Evolutionary conservation across 2,113 vertebrate genomes (phyloP).

Genomic region (Sceloporus tristichus): DNA sequence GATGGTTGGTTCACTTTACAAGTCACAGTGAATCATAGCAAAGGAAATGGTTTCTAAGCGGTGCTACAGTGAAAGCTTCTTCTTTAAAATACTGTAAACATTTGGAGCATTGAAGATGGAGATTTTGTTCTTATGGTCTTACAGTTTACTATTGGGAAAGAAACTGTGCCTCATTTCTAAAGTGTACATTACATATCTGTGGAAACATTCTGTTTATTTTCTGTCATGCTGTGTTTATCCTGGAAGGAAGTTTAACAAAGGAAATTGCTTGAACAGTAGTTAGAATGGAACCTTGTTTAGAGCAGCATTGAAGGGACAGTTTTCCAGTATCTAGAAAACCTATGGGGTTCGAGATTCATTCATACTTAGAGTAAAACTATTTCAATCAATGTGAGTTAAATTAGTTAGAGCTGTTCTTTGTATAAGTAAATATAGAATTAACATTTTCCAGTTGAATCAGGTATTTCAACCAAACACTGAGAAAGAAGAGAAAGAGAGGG

Average conservation of each 20-base stretch:
- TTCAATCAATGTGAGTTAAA: no score
- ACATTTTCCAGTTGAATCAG: not conserved
- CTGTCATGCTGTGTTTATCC: conserved; percentile 34
- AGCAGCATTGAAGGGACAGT: not conserved
- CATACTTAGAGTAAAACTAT: no score
- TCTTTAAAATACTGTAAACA: not conserved
- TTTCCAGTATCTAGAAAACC: not conserved
- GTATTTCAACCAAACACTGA: not conserved
- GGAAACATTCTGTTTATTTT: conserved; percentile 24
- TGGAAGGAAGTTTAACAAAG: not conserved
- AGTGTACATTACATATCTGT: not conserved
- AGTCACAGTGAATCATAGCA: not conserved
- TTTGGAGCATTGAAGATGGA: conserved; percentile 5
- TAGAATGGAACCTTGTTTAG: not conserved
- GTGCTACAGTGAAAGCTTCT: not conserved
- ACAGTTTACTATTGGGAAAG: conserved; percentile 26
- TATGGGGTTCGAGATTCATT: no score
- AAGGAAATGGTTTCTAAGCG: not conserved
- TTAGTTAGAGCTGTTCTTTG: not conserved
- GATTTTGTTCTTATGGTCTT: not conserved
- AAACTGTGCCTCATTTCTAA: not conserved
- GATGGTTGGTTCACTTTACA: not conserved
- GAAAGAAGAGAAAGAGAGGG: not conserved
- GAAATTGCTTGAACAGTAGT: not conserved
- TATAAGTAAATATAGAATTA: not conserved